Evolutionary conservation across 2,888 invertebrate species (phyloP).

Genomic region (Cephonodes hylas): DNA sequence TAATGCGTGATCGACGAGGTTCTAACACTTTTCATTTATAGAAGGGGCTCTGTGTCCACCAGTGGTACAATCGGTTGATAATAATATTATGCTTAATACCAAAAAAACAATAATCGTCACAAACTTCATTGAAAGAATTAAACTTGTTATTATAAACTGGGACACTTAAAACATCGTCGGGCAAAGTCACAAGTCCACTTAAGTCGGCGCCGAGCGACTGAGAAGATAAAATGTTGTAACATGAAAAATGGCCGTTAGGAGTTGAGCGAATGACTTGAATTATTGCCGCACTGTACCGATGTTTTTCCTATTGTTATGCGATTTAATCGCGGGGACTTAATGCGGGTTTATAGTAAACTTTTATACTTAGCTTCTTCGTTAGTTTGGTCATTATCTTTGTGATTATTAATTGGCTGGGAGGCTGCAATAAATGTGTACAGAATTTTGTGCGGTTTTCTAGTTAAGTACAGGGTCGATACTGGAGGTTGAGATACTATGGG

Average conservation of each 20-base stretch:
- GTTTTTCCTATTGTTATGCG: constrained; percentile 44
- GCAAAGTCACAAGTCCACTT: constrained; percentile 66
- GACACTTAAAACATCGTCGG: constrained; percentile 32
- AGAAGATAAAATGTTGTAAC: constrained; percentile 61
- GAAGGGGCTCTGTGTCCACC: too few relatives aligned
- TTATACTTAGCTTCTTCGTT: background rate
- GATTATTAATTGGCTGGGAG: background rate
- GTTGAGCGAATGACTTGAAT: constrained; percentile 57
- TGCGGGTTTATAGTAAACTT: constrained; percentile 20
- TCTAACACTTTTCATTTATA: too few relatives aligned
- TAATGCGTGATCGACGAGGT: too few relatives aligned
- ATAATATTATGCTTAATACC: background rate
- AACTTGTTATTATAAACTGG: constrained; percentile 31
- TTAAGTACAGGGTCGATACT: too few relatives aligned
- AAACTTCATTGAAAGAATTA: background rate
- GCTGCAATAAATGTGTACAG: background rate
- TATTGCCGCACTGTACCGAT: constrained; percentile 51
- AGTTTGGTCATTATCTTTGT: constrained; percentile 2
- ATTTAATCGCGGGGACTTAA: constrained; percentile 34
- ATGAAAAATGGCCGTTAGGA: constrained; percentile 63
- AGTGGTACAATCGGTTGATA: too few relatives aligned
- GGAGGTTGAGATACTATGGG: too few relatives aligned
- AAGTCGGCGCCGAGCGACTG: constrained; percentile 62
- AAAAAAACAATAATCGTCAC: constrained; percentile 2
- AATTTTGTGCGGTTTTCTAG: background rate